Base-by-base conservation (phyloP, 2,888 invertebrate genomes). In the Andrena flavipes region DNA sequence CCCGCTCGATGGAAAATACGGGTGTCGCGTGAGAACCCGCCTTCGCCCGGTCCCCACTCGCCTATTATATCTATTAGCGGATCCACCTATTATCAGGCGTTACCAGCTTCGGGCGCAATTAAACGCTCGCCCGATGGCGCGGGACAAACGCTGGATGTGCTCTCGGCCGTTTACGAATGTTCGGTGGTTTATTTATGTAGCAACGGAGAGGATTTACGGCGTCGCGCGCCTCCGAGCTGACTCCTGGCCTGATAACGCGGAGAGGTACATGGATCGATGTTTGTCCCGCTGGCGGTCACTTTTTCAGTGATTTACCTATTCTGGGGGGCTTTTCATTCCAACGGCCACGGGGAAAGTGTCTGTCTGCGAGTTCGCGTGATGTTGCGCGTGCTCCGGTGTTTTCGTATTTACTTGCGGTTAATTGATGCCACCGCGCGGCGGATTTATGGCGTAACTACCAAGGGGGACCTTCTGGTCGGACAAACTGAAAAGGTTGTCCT, bases 21-120 rank as follows among this genome's bases (percentile, higher is more conserved):
- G 64, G 54, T 42, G 59, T 68, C 75, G 81, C 81, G 80, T 74
- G 81, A 75, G 81, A 81, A 80, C 48, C 63, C 0, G 65, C 33
- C 48, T 42, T 10, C 35, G 42, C 4, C 10, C 42, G 16, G 42
- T 42, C 20, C 30, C 10, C 6, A 23, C 30, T 62, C 59, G 68
- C 3, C 59, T 48, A 49, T 75, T 68, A 42, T 42, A 71, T 48
- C 60, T 60, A 42, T 59, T n/a, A 60, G 29, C 60, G 60, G 59
- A 60, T 70, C 59, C n/a, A 42, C 70, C 60, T 60, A 59, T 60
- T 68, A 64, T 54, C 63, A 54, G 26, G 49, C 29, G 74, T 62
- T 59, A 51, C 23, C 49, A 48, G 60, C 67, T 68, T 26, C 33
- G 23, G 26, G 42, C n/a, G 23, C 60, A 59, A 68, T 74, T 74